Conservation (phyloP, 2,113 vertebrate species). For the Sphaerodactylus townsendi region DNA sequence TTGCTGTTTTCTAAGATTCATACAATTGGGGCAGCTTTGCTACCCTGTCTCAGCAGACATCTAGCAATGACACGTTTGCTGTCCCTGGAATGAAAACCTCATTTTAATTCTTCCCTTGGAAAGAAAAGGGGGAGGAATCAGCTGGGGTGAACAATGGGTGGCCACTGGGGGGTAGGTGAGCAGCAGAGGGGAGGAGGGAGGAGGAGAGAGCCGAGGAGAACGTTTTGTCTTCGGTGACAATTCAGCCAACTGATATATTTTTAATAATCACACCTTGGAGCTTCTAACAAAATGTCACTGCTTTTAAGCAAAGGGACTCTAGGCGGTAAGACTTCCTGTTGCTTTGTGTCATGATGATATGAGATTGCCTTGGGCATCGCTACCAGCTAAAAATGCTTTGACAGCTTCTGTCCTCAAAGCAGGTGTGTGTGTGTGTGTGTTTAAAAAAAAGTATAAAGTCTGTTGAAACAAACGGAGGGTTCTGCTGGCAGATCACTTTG, state of each 20-base stretch:
- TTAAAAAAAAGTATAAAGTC: not conserved
- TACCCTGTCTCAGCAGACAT: not conserved
- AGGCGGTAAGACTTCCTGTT: slow-evolving; percentile 58
- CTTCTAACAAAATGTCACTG: slow-evolving; percentile 49
- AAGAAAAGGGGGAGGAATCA: slow-evolving; percentile 5
- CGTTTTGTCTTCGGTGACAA: slow-evolving; percentile 42
- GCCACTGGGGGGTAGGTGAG: not conserved
- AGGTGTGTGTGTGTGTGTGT: too few relatives aligned
- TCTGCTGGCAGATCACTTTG: not conserved
- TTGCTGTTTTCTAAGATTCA: not conserved
- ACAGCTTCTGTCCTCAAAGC: slow-evolving; percentile 36
- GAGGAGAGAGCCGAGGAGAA: not conserved
- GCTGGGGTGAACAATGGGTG: slow-evolving; percentile 18
- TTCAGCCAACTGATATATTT: slow-evolving; percentile 61
- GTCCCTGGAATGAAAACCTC: slow-evolving; percentile 40
- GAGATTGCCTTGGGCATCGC: slow-evolving; percentile 69
- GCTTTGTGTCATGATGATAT: slow-evolving; percentile 68
- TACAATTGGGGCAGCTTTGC: not conserved
- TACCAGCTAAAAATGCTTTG: slow-evolving; percentile 63
- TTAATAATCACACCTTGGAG: slow-evolving; percentile 64
- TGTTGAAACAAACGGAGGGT: not conserved
- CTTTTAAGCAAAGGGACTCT: slow-evolving; percentile 56
- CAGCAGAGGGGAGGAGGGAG: not conserved
- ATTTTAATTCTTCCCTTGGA: slow-evolving; percentile 22
- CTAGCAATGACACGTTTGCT: not conserved